A percentile compares a stretch with the other conserved stretches of the same genome.
Evolutionary conservation across 2,888 invertebrate genomes (phyloP).

Genomic region (Leptopilina drosophilae): DNA sequence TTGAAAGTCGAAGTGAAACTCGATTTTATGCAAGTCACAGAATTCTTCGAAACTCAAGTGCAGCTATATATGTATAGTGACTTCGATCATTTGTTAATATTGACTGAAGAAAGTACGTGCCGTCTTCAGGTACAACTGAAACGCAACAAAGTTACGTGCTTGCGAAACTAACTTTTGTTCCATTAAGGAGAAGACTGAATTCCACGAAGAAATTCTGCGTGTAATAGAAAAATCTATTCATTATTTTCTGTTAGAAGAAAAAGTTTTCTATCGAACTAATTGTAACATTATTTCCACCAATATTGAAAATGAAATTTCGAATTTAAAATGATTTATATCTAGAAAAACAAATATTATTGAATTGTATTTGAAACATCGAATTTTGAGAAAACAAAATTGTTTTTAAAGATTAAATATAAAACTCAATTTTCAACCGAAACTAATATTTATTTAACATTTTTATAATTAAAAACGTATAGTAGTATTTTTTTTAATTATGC

Average conservation of each 20-base stretch:
- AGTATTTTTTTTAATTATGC: too few species aligned
- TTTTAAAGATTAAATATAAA: too few species aligned
- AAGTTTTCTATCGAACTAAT: background rate
- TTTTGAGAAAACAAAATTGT: too few species aligned
- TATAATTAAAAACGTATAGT: too few species aligned
- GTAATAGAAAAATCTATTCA: conserved; percentile 2
- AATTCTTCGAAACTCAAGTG: conserved; percentile 46
- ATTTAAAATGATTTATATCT: background rate
- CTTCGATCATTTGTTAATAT: conserved; percentile 54
- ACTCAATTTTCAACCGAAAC: too few species aligned
- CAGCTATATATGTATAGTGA: conserved; percentile 10
- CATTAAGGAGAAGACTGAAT: background rate
- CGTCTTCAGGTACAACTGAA: conserved; percentile 49
- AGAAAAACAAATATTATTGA: too few species aligned
- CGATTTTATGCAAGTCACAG: conserved; percentile 44
- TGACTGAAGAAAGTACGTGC: conserved; percentile 48
- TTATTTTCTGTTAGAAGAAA: background rate
- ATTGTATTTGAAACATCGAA: too few species aligned
- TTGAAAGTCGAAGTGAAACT: conserved; percentile 12
- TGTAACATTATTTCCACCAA: too few species aligned
- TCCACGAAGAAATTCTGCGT: conserved; percentile 12
- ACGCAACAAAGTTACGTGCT: conserved; percentile 45
- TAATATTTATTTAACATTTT: too few species aligned
- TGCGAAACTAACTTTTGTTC: conserved; percentile 10
- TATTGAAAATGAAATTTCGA: too few species aligned